A percentile compares a stretch with the other conserved stretches of the same genome.
Evolutionary conservation across 2,113 vertebrate genomes (phyloP).

Genomic region (Nicator chloris): DNA sequence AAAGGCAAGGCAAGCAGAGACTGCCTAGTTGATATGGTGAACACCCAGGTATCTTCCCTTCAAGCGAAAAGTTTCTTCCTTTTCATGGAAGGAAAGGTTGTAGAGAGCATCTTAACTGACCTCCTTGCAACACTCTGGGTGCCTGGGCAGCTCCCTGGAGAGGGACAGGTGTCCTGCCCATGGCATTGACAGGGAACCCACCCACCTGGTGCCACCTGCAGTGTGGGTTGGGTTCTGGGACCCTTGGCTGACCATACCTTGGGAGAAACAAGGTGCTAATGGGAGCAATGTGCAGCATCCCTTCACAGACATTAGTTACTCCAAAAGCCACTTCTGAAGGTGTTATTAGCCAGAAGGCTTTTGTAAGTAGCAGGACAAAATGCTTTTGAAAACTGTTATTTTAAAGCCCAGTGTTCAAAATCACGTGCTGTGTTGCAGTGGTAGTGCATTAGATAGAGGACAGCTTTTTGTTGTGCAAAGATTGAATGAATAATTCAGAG

Average conservation of each 20-base stretch:
- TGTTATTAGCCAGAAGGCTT: neutral
- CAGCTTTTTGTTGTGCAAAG: neutral
- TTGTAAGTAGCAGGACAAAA: neutral
- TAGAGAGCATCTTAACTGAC: neutral
- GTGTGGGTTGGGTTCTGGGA: neutral
- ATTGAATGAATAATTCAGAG: constrained; percentile 1
- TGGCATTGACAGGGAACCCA: neutral
- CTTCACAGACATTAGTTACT: neutral
- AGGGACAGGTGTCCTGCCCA: neutral
- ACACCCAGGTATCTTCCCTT: neutral
- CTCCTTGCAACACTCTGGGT: neutral
- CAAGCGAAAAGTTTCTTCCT: neutral
- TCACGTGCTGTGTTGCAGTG: neutral
- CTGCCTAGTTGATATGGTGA: neutral
- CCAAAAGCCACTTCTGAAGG: neutral
- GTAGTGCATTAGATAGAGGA: neutral
- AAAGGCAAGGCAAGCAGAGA: neutral
- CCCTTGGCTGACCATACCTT: rapidly evolving
- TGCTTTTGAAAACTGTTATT: neutral
- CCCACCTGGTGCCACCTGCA: rapidly evolving
- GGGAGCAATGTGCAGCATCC: neutral
- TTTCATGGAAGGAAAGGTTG: neutral
- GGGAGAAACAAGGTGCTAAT: neutral
- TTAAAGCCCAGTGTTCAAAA: neutral
- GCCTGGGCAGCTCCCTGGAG: neutral